These are phyloP conservation scores for Callithrix jacchus DNA, from an alignment of 2,113 vertebrate genomes.

Conservation along the genomic window DNA sequence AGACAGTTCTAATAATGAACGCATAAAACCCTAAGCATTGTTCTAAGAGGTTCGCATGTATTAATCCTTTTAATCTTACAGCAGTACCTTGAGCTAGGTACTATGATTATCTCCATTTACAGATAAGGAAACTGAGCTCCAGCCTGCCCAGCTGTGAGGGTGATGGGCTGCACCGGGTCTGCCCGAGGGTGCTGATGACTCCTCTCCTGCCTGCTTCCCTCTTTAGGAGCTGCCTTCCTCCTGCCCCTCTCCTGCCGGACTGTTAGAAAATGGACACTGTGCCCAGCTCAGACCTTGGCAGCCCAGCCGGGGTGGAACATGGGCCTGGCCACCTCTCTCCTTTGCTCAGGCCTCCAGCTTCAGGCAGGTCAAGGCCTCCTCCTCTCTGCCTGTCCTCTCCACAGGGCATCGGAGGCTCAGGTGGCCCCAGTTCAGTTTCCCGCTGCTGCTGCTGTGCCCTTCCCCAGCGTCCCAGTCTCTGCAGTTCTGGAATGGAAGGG, in stretches of 20 bases:
- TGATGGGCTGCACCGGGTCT: not conserved
- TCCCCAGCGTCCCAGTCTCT: conserved; percentile 32
- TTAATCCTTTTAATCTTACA: not conserved
- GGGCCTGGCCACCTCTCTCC: conserved; percentile 46
- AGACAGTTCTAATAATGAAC: not conserved
- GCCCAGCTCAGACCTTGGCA: conserved; percentile 37
- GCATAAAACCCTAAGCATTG: not conserved
- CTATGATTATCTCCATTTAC: too few species aligned
- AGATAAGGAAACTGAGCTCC: not conserved
- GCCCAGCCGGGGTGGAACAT: conserved; percentile 17
- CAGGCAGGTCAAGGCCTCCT: not conserved
- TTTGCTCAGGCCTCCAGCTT: conserved; percentile 42
- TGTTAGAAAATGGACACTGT: conserved; percentile 72
- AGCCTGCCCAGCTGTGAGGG: not conserved
- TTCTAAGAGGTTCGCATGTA: not conserved
- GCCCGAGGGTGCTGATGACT: not conserved
- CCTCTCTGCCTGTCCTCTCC: not conserved
- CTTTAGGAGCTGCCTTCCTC: conserved; percentile 67
- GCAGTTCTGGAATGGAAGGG: conserved; percentile 51
- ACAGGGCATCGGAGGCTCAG: not conserved
- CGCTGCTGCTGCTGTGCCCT: conserved; percentile 46
- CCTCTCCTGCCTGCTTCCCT: conserved; percentile 14
- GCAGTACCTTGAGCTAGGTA: not conserved
- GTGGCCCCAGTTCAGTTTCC: conserved; percentile 37
- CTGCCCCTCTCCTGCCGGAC: conserved; percentile 55